Percentiles rank a stretch among this genome's conserved stretches.
These are phyloP conservation scores for Cladorhizidae sp. DNA, from an alignment of 37 sponge, comb jelly and placozoan species.

Conservation along the genomic window DNA sequence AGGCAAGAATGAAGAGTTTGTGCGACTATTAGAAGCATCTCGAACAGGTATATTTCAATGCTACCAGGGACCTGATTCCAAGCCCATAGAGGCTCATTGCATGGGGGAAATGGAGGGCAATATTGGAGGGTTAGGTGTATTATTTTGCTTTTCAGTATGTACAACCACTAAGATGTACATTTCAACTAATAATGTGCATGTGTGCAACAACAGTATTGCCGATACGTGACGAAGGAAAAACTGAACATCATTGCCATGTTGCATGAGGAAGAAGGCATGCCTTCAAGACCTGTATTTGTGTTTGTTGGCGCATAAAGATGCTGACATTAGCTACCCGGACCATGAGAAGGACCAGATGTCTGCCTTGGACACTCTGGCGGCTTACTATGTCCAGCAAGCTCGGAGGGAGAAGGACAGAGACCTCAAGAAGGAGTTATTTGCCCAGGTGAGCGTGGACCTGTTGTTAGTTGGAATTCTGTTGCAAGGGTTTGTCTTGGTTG, in stretches of 20 bases:
- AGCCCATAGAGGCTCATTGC: too few relatives aligned
- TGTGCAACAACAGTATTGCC: too few relatives aligned
- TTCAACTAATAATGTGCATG: too few relatives aligned
- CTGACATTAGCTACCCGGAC: constrained; percentile 74
- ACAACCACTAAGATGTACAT: neutral
- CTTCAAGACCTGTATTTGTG: too few relatives aligned
- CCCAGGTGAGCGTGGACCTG: constrained; percentile 50
- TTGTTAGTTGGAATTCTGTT: too few relatives aligned
- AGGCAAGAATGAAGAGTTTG: constrained; percentile 81
- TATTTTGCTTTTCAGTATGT: neutral
- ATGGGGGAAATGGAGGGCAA: too few relatives aligned
- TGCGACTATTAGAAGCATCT: constrained; percentile 68
- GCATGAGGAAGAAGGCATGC: too few relatives aligned
- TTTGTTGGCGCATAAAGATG: too few relatives aligned
- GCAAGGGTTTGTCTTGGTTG: too few relatives aligned
- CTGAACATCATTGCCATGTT: too few relatives aligned
- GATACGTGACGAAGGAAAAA: too few relatives aligned
- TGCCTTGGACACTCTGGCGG: constrained; percentile 89
- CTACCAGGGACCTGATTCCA: neutral
- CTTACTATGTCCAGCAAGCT: constrained; percentile 85
- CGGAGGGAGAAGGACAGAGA: constrained; percentile 85
- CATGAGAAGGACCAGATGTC: constrained; percentile 95
- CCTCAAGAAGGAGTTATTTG: constrained; percentile 77
- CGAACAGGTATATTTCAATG: constrained; percentile 56
- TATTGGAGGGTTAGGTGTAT: too few relatives aligned